Percentiles rank a stretch among this genome's conserved stretches.
Conservation (phyloP, 2,113 vertebrate genomes). For the Phodopus roborovskii region DNA sequence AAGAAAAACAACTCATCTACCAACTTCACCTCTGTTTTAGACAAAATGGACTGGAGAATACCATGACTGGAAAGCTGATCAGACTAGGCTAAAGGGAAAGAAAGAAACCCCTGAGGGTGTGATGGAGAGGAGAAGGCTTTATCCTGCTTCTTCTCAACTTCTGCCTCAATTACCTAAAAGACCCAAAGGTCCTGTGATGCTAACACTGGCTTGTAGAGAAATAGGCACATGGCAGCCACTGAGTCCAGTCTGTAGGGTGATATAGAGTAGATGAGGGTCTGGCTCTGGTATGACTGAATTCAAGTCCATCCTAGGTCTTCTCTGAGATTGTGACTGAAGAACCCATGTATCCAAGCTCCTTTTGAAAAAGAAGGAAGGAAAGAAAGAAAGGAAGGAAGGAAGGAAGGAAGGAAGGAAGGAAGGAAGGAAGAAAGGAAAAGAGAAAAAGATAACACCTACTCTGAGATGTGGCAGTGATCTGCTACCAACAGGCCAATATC, state of each 20-base stretch:
- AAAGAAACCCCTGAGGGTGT: background rate
- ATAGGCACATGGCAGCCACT: background rate
- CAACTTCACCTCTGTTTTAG: background rate
- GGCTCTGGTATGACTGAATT: background rate
- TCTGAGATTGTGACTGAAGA: background rate
- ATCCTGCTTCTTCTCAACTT: background rate
- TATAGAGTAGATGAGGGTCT: rapidly evolving
- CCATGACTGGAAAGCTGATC: background rate
- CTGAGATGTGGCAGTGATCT: background rate
- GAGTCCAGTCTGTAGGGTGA: background rate
- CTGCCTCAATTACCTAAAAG: background rate
- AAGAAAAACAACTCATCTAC: background rate
- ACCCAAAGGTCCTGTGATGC: background rate
- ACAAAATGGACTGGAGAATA: background rate
- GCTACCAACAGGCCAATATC: background rate
- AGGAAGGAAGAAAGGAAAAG: too few relatives aligned
- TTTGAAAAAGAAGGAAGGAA: background rate
- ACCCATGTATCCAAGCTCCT: background rate
- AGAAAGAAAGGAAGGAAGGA: too few relatives aligned
- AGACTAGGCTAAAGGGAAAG: background rate
- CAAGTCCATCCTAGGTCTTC: background rate
- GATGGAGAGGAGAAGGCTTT: background rate
- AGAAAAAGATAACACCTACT: background rate
- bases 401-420: too few relatives aligned
- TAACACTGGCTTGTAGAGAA: background rate